Evolutionary conservation across 2,797 vertebrate genomes (phyloP).

Genomic region (Lutjanus campechanus): DNA sequence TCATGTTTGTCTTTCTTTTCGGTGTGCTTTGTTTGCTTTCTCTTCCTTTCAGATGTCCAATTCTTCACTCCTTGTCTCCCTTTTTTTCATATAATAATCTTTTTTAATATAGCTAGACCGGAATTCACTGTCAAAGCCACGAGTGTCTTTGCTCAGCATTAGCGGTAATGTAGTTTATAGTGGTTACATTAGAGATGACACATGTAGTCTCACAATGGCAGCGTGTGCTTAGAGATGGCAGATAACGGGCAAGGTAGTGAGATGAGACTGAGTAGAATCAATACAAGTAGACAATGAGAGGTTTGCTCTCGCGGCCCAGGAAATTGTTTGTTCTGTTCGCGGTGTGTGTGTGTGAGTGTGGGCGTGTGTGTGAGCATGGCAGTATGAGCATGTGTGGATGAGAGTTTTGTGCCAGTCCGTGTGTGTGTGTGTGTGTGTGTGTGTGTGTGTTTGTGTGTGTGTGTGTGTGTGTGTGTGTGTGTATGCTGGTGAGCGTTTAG

Average conservation of each 20-base stretch:
- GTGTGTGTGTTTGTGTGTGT: constrained; percentile 59
- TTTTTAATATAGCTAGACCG: constrained; percentile 69
- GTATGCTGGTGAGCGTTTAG: constrained; percentile 74
- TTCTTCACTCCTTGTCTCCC: constrained; percentile 41
- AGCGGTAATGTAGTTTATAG: constrained; percentile 69
- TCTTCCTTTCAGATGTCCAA: constrained; percentile 63
- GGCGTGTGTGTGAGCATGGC: constrained; percentile 40
- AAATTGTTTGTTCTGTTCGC: constrained; percentile 83
- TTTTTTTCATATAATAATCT: constrained; percentile 47
- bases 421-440: constrained; percentile 32
- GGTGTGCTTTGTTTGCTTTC: constrained; percentile 59
- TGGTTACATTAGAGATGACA: constrained; percentile 69
- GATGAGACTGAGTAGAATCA: constrained; percentile 79
- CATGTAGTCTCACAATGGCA: constrained; percentile 67
- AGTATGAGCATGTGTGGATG: constrained; percentile 65
- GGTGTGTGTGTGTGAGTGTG: constrained; percentile 48
- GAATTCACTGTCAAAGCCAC: constrained; percentile 47
- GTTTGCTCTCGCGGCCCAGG: constrained; percentile 78
- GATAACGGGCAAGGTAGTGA: constrained; percentile 78
- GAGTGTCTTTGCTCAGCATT: constrained; percentile 55
- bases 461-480: constrained; percentile 48
- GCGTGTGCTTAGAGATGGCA: constrained; percentile 69
- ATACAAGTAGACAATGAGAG: constrained; percentile 84
- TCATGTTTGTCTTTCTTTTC: constrained; percentile 58
- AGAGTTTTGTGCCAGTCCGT: constrained; percentile 55